Percentiles rank a stretch among this genome's conserved stretches.
These are phyloP conservation scores for Lumbricus terrestris DNA, from an alignment of 2,888 invertebrate genomes.

Conservation along the genomic window DNA sequence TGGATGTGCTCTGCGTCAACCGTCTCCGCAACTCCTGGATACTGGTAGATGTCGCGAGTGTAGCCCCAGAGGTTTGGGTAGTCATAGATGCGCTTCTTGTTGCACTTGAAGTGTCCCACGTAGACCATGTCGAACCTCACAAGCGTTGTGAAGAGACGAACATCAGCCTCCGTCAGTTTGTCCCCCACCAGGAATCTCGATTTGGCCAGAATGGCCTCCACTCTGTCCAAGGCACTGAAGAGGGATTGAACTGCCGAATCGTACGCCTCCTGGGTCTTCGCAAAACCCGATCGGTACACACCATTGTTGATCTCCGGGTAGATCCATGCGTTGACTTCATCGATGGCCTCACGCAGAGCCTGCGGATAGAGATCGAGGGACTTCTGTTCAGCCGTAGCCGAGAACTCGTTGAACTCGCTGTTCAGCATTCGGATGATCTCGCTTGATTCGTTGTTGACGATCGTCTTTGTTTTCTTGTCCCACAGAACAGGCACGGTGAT, in stretches of 20 bases:
- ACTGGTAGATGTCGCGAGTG: constrained; percentile 51
- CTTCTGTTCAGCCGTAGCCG: constrained; percentile 47
- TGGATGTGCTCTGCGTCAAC: constrained; percentile 52
- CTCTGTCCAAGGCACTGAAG: constrained; percentile 50
- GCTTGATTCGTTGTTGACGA: constrained; percentile 56
- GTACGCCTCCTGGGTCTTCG: constrained; percentile 50
- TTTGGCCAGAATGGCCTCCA: constrained; percentile 48
- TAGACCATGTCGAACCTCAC: constrained; percentile 55
- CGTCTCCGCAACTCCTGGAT: constrained; percentile 46
- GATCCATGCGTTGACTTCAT: constrained; percentile 50
- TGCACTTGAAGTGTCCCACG: constrained; percentile 55
- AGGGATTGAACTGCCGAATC: constrained; percentile 45
- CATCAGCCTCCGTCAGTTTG: constrained; percentile 53
- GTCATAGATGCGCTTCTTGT: constrained; percentile 50
- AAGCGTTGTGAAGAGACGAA: constrained; percentile 52
- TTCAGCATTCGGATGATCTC: constrained; percentile 57
- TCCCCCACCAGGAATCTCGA: constrained; percentile 48
- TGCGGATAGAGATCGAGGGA: constrained; percentile 51
- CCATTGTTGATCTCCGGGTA: constrained; percentile 54
- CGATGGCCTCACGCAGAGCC: constrained; percentile 44
- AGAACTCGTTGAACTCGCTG: constrained; percentile 52
- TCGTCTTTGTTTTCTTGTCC: constrained; percentile 49
- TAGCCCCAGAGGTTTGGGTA: constrained; percentile 54
- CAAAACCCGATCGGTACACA: constrained; percentile 54
- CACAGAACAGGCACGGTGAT: constrained; percentile 52